A percentile compares a stretch with the other conserved stretches of the same genome.
phyloP scores from a whole-genome alignment of 1,140 invertebrate species.

The Drosophila bocqueti region DNA sequence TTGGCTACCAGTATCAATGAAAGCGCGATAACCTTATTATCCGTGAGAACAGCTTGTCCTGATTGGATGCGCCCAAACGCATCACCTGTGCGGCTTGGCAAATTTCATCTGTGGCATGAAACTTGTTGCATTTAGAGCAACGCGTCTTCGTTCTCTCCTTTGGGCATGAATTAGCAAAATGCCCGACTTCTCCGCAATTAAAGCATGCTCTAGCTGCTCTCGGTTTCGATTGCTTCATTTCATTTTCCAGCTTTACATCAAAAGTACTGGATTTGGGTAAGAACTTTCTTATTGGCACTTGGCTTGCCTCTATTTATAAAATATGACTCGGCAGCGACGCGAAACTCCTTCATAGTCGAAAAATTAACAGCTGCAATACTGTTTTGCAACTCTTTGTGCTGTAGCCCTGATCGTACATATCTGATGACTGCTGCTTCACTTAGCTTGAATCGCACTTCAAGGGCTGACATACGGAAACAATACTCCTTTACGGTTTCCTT shows the following conservation, averaged over 20 bases:
- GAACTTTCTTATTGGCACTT: too few relatives aligned
- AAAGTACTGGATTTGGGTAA: too few relatives aligned
- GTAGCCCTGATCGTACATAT: background rate
- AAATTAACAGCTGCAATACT: background rate
- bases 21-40: too few relatives aligned
- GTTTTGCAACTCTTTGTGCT: constrained; percentile 4
- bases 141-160: background rate
- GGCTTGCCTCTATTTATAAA: background rate
- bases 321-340: background rate
- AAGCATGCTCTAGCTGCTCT: background rate
- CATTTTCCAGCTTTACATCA: too few relatives aligned
- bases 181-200: background rate
- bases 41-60: too few relatives aligned
- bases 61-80: too few relatives aligned
- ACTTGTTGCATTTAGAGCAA: background rate
- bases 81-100: too few relatives aligned
- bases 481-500: constrained; percentile 15
- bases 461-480: constrained; percentile 3
- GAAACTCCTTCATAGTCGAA: background rate
- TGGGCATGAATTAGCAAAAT: background rate
- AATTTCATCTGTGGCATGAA: too few relatives aligned
- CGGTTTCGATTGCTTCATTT: too few relatives aligned
- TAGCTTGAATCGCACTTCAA: background rate
- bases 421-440: background rate
- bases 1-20: too few relatives aligned